phyloP scores from a whole-genome alignment of 1,140 invertebrate species.

The Sycophaga agraensis region DNA sequence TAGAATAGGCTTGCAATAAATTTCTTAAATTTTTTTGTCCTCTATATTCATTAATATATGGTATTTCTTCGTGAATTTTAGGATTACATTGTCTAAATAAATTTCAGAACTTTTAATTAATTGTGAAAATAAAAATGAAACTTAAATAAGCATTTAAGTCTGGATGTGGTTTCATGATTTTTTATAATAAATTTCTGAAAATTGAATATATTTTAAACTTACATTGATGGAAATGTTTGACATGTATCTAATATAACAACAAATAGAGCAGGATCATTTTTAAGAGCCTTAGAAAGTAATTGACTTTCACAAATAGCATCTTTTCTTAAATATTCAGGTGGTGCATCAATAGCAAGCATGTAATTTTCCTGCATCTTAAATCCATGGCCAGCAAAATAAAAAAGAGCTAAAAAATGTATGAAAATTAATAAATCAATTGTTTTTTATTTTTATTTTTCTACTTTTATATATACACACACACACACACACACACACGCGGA shows the following conservation, averaged over 20 bases:
- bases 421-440: conserved; percentile 4
- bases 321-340: conserved; percentile 39
- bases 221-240: conserved; percentile 44
- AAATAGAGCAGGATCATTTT: conserved; percentile 46
- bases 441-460: not conserved
- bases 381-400: conserved; percentile 54
- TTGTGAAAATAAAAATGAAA: conserved; percentile 27
- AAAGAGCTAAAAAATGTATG: conserved; percentile 39
- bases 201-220: no score
- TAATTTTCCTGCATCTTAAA: conserved; percentile 53
- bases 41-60: conserved; percentile 42
- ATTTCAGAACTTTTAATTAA: no score
- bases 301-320: conserved; percentile 50
- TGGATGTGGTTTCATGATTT: no score
- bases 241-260: conserved; percentile 52
- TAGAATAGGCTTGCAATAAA: conserved; percentile 48
- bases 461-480: no score
- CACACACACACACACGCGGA: no score
- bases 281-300: conserved; percentile 40
- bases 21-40: conserved; percentile 44
- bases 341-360: conserved; percentile 48
- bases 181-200: no score
- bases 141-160: no score
- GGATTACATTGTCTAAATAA: conserved; percentile 47
- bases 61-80: conserved; percentile 43